A percentile compares a stretch with the other conserved stretches of the same genome.
These are phyloP conservation scores for Drosophila subobscura DNA, from an alignment of 1,140 invertebrate genomes.

Conservation along the genomic window DNA sequence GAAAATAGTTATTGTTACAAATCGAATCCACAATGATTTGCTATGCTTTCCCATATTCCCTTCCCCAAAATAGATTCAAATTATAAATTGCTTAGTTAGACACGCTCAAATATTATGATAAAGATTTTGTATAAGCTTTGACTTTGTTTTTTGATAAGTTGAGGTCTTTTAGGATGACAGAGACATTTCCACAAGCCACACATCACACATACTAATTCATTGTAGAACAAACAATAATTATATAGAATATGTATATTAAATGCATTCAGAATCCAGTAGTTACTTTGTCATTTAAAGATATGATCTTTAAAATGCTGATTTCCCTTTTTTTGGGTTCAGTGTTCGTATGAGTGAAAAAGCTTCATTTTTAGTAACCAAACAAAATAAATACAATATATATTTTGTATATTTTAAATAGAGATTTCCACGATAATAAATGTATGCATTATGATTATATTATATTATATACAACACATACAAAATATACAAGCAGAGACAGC, in stretches of 20 bases:
- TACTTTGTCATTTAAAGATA: conserved; percentile 81
- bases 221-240: conserved; percentile 46
- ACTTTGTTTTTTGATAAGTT: conserved; percentile 71
- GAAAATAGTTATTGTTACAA: too few species aligned
- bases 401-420: conserved; percentile 73
- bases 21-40: too few species aligned
- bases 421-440: conserved; percentile 56
- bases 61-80: too few species aligned
- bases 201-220: conserved; percentile 38
- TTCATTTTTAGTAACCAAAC: conserved; percentile 35
- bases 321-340: conserved; percentile 75
- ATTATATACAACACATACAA: conserved; percentile 48
- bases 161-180: conserved; percentile 35
- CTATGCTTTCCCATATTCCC: too few species aligned
- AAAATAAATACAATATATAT: conserved; percentile 49
- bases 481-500: conserved; percentile 51
- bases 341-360: conserved; percentile 52
- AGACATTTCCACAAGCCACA: conserved; percentile 21
- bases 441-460: conserved; percentile 54
- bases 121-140: conserved; percentile 53
- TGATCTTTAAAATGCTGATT: conserved; percentile 71
- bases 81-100: conserved; percentile 71
- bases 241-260: conserved; percentile 35
- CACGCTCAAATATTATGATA: conserved; percentile 46
- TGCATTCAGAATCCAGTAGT: conserved; percentile 73